phyloP scores from a whole-genome alignment of 2,797 vertebrate genomes.

The Alosa sapidissima region DNA sequence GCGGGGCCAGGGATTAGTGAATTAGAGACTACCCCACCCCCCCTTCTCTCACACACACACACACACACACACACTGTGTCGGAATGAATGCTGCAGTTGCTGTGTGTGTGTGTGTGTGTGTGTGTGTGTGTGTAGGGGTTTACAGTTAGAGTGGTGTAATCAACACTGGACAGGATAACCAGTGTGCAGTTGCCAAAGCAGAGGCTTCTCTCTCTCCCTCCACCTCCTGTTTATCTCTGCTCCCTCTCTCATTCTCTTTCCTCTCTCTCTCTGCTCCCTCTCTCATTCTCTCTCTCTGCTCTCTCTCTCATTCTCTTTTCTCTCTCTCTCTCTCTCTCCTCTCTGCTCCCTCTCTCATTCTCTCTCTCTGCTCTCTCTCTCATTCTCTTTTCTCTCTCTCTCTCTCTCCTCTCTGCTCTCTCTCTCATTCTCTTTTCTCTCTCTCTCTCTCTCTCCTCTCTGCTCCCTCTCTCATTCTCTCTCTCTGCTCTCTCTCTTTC shows the following conservation, averaged over 20 bases:
- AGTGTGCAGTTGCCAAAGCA: background rate
- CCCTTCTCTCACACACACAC: background rate
- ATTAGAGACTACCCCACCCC: background rate
- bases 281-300: no score
- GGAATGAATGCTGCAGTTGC: conserved; percentile 27
- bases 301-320: no score
- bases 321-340: no score
- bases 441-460: background rate
- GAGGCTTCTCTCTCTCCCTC: no score
- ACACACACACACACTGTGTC: background rate
- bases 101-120: conserved; percentile 13
- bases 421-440: no score
- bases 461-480: no score
- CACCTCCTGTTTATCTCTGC: background rate
- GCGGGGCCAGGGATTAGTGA: background rate
- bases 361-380: no score
- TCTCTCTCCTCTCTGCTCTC: no score
- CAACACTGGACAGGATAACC: background rate
- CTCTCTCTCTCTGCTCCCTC: background rate
- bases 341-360: no score
- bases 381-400: no score
- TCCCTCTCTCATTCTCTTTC: background rate
- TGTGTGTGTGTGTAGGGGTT: conserved; percentile 5
- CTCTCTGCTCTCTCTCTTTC: background rate
- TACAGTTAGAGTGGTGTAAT: background rate